These are phyloP conservation scores for Pterocles gutturalis DNA, from an alignment of 2,113 vertebrate species.

Conservation along the genomic window DNA sequence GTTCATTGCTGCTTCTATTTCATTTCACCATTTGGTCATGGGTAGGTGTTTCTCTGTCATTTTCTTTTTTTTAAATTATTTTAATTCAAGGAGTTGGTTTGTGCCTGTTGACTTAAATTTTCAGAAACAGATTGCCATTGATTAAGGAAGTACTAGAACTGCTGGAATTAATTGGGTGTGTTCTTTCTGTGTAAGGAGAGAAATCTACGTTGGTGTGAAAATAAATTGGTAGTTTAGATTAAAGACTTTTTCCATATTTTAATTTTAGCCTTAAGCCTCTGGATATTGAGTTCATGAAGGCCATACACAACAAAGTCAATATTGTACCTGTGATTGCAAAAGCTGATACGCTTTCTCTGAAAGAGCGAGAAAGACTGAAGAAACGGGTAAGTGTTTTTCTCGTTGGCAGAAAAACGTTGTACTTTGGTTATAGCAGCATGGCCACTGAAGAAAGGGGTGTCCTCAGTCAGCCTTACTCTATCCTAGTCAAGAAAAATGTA, in stretches of 20 bases:
- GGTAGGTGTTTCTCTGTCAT: slow-evolving; percentile 76
- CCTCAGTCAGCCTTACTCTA: neutral
- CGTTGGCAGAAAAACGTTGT: neutral
- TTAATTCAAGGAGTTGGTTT: neutral
- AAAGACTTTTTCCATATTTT: neutral
- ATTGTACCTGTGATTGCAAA: slow-evolving; percentile 87
- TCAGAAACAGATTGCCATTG: neutral
- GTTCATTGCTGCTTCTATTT: slow-evolving; percentile 99
- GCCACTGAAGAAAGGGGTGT: neutral
- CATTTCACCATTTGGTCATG: slow-evolving; percentile 96
- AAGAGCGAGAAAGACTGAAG: slow-evolving; percentile 94
- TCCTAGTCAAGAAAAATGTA: neutral
- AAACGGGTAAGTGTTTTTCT: slow-evolving; percentile 85
- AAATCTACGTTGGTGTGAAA: neutral
- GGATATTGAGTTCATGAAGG: slow-evolving; percentile 86
- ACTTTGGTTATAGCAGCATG: neutral
- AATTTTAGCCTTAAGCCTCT: slow-evolving; percentile 80
- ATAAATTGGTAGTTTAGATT: neutral
- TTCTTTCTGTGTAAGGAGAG: neutral
- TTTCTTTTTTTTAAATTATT: neutral
- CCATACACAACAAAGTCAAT: slow-evolving; percentile 85
- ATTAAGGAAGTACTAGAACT: neutral
- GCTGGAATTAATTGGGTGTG: neutral
- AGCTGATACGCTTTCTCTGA: slow-evolving; percentile 85
- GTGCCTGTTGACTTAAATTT: neutral